phyloP scores from a whole-genome alignment of 1,140 invertebrate genomes.

The Drosophila ohnishii region DNA sequence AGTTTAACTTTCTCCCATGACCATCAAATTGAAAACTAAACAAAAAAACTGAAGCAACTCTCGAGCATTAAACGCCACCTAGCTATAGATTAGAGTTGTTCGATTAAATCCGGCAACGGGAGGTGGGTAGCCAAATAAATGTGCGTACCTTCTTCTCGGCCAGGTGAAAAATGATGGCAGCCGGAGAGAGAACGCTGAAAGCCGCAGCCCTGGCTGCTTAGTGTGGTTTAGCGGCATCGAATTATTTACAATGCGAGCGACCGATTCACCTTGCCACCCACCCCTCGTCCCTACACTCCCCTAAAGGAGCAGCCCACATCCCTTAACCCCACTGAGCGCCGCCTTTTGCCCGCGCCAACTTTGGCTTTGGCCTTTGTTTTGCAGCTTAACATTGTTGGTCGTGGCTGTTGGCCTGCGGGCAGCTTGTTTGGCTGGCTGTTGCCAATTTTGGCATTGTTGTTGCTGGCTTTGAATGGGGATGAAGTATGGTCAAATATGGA shows the following conservation, averaged over 20 bases:
- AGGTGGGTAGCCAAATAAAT: constrained; percentile 45
- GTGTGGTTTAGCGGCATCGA: constrained; percentile 66
- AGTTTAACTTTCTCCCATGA: constrained; percentile 23
- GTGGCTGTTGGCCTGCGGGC: constrained; percentile 61
- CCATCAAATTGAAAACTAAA: constrained; percentile 46
- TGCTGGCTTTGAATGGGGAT: constrained; percentile 38
- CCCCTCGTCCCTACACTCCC: neutral
- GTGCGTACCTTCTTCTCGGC: constrained; percentile 20
- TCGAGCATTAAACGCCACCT: constrained; percentile 3
- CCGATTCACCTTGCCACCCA: constrained; percentile 9
- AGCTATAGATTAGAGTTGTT: constrained; percentile 41
- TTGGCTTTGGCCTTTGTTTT: constrained; percentile 69
- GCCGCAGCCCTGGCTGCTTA: constrained; percentile 50
- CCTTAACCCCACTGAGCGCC: constrained; percentile 10
- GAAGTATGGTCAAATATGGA: constrained; percentile 39
- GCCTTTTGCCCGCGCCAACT: constrained; percentile 46
- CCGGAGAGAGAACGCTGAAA: constrained; percentile 24
- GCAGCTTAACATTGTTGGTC: constrained; percentile 65
- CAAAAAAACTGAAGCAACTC: constrained; percentile 1
- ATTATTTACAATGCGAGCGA: constrained; percentile 67
- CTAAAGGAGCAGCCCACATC: neutral
- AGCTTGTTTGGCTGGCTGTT: constrained; percentile 61
- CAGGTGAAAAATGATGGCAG: constrained; percentile 60
- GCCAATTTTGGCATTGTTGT: constrained; percentile 52
- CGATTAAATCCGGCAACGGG: constrained; percentile 24